Evolutionary conservation across 2,113 vertebrate genomes (phyloP).

Genomic region (Pyxicephalus adspersus): DNA sequence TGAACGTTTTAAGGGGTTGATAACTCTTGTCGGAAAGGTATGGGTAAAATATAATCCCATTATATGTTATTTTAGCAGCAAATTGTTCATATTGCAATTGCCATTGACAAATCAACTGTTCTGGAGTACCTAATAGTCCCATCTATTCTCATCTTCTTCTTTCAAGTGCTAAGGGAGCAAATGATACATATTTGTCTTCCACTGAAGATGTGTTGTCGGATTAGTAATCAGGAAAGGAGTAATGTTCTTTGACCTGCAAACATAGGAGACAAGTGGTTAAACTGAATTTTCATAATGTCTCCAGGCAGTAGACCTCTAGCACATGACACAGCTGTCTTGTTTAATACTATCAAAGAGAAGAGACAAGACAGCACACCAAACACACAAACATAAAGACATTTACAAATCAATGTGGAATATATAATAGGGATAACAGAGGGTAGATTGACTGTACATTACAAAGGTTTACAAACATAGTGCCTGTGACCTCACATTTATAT

Average conservation of each 20-base stretch:
- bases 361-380: slow-evolving; percentile 55
- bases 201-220: background rate
- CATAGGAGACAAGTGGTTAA: slow-evolving; percentile 27
- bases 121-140: too few relatives aligned
- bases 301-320: slow-evolving; percentile 43
- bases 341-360: slow-evolving; percentile 31
- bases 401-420: slow-evolving; percentile 41
- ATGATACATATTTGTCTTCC: background rate
- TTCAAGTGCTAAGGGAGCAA: too few relatives aligned
- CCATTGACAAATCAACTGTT: too few relatives aligned
- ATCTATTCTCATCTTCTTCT: too few relatives aligned
- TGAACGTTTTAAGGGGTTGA: too few relatives aligned
- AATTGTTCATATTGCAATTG: too few relatives aligned
- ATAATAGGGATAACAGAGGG: background rate
- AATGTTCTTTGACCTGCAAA: slow-evolving; percentile 26
- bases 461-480: background rate
- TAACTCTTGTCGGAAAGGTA: too few relatives aligned
- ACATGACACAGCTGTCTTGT: slow-evolving; percentile 50
- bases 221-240: background rate
- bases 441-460: background rate
- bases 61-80: too few relatives aligned
- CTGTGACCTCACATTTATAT: background rate
- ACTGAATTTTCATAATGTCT: slow-evolving; percentile 42
- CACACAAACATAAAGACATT: slow-evolving; percentile 45
- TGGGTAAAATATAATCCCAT: too few relatives aligned